phyloP scores from a whole-genome alignment of 35 echinoderm and acorn worm species.

The Lytechinus variegatus region DNA sequence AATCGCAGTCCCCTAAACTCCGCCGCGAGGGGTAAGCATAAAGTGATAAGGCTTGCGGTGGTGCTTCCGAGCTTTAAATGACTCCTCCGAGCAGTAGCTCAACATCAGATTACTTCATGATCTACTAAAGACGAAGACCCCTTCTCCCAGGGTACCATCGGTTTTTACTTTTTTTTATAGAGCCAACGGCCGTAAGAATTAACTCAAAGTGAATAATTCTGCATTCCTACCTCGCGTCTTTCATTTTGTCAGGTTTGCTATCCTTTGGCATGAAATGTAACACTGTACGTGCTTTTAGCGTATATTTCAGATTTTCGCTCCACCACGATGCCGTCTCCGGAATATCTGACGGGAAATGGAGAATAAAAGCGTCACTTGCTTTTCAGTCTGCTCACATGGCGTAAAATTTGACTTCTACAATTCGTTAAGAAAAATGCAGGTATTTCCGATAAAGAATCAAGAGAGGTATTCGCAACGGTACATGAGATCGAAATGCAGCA shows the following conservation, averaged over 20 bases:
- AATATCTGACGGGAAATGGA: background rate
- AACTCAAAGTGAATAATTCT: conserved; percentile 15
- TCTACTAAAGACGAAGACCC: conserved; percentile 39
- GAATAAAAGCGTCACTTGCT: background rate
- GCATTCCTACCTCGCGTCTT: background rate
- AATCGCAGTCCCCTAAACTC: background rate
- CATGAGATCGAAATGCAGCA: background rate
- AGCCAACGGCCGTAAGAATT: background rate
- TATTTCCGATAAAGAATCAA: background rate
- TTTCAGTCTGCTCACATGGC: conserved; percentile 21
- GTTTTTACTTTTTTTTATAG: background rate
- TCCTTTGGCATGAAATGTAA: background rate
- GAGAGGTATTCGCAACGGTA: background rate
- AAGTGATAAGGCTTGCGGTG: background rate
- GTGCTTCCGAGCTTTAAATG: background rate
- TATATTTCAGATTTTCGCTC: background rate
- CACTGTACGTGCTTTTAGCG: background rate
- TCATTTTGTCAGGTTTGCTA: background rate
- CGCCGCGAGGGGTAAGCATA: background rate
- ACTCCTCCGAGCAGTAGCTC: background rate
- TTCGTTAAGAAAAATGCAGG: background rate
- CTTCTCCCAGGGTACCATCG: background rate
- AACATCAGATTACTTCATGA: conserved; percentile 36
- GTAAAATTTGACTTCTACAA: conserved; percentile 18
- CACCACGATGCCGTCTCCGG: background rate